phyloP scores from a whole-genome alignment of 2,888 invertebrate genomes.

The Pasiphila rectangulata region DNA sequence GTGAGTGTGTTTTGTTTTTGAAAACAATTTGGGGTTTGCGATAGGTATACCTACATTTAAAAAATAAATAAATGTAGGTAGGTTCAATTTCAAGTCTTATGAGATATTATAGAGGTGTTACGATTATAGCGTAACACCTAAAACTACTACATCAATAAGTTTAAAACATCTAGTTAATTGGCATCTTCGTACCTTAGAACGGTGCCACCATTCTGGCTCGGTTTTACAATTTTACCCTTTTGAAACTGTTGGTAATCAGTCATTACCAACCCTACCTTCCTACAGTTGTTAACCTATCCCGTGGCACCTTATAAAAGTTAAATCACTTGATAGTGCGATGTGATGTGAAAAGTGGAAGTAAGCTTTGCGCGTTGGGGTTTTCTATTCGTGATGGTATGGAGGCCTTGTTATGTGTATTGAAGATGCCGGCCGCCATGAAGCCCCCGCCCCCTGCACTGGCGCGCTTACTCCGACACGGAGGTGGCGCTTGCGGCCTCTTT shows the following conservation, averaged over 20 bases:
- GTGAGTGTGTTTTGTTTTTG: background rate
- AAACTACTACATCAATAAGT: constrained; percentile 1
- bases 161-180: background rate
- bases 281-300: background rate
- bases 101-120: constrained; percentile 1
- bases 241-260: too few relatives aligned
- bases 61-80: constrained; percentile 1
- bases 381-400: background rate
- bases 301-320: background rate
- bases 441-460: background rate
- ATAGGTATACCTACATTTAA: background rate
- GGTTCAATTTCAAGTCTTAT: background rate
- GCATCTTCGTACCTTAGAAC: background rate
- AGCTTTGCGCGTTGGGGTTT: background rate
- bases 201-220: background rate
- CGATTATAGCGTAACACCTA: constrained; percentile 12
- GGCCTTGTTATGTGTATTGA: background rate
- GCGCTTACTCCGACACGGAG: background rate
- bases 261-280: background rate
- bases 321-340: background rate
- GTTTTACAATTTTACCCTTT: background rate
- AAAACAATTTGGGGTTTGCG: background rate
- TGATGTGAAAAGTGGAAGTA: background rate
- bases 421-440: background rate
- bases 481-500: background rate